Base-by-base conservation (phyloP, 2,888 invertebrate genomes). In the Xanthia icteritia region DNA sequence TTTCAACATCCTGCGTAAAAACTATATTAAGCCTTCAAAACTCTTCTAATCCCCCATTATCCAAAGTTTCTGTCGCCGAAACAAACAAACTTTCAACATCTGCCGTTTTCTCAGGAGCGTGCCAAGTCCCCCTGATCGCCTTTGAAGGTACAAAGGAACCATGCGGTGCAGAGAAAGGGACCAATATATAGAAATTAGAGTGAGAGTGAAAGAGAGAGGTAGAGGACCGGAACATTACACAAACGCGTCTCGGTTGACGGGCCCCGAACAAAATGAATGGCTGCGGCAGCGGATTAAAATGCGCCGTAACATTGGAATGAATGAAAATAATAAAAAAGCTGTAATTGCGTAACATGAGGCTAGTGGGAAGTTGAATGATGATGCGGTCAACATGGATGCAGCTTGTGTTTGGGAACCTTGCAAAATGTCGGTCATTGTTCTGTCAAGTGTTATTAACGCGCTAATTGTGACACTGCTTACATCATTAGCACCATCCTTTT, bases 101-200 rank as follows among this genome's bases (percentile, higher is more conserved):
- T 96, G 96, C 94, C 93, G 93, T 92, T 94, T 96, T 96, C 96
- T 95, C 96, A 96, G 95, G 95, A 95, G 92, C 95, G 95, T 95
- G 95, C 94, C 94, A 92, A 92, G 94, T 94, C 90, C 95, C 94
- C 95, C 95, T 95, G 95, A 95, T 95, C 95, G 94, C 93, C 92
- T 92, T 89, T 89, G 88, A 92, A 90, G 90, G 92, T 90, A 95
- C 93, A 95, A 95, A 94, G 92, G 94, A 94, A 91, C 92, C 94
- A 92, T 91, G 94, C 93, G 91, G 92, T 89, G 91, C 88, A 75
- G 73, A 82, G 92, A 94, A 68, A 86, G 89, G 88, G 94, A 94
- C 72, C 39, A 23, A 80, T 76, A 91, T 73, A 83, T 39, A 67
- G 15, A 42, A 71, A 68, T 45, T 51, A 20, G 0, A 0, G 56